These are phyloP conservation scores for Tiliacea aurago DNA, from an alignment of 2,888 invertebrate species.

Conservation along the genomic window DNA sequence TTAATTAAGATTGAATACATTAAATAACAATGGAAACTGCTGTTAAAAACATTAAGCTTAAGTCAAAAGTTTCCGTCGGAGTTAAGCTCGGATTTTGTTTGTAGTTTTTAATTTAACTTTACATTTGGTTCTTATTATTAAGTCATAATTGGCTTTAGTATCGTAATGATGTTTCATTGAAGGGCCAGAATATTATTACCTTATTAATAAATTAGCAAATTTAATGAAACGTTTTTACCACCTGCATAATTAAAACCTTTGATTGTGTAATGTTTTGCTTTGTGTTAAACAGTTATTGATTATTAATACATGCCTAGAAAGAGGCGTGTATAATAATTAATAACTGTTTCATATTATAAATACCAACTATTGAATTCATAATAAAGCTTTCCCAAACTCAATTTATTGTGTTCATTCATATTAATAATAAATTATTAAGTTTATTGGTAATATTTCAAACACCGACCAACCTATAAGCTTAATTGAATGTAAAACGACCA, in stretches of 20 bases:
- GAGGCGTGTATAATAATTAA: neutral
- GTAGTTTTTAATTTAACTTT: neutral
- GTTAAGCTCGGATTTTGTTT: neutral
- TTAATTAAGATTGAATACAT: neutral
- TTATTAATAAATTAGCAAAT: neutral
- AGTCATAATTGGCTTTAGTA: neutral
- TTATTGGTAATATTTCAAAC: conserved; percentile 22
- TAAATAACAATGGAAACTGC: neutral
- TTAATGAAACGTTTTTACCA: neutral
- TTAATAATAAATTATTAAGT: conserved; percentile 13
- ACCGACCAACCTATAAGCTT: conserved; percentile 1
- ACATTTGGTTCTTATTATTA: neutral
- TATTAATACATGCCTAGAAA: too few relatives aligned
- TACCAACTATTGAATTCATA: neutral
- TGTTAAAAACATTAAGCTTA: neutral
- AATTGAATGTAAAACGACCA: conserved; percentile 19
- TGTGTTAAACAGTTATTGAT: neutral
- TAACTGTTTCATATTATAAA: neutral
- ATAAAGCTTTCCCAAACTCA: neutral
- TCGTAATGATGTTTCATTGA: neutral
- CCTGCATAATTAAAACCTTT: neutral
- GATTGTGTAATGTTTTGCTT: neutral
- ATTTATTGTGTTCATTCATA: conserved; percentile 17
- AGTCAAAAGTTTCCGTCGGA: conserved; percentile 32
- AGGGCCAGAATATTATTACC: too few relatives aligned